phyloP scores from a whole-genome alignment of 1,140 invertebrate genomes.

The Pararge aegeria region DNA sequence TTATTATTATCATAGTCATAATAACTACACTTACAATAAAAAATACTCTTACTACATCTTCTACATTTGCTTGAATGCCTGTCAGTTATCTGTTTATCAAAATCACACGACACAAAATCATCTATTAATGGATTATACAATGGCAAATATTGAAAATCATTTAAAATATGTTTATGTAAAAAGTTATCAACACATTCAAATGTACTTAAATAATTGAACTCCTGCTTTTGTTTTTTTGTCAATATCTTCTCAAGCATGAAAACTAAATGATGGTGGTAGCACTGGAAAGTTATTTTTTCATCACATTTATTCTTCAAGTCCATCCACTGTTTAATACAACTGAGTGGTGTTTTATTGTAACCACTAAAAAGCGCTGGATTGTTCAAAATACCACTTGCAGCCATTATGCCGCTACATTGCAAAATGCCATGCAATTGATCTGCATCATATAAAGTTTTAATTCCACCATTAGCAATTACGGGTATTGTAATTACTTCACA shows the following conservation, averaged over 20 bases:
- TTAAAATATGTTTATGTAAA: conserved; percentile 81
- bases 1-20: conserved; percentile 53
- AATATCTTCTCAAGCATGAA: conserved; percentile 95
- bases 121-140: conserved; percentile 49
- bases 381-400: conserved; percentile 91
- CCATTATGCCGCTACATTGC: conserved; percentile 92
- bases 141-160: conserved; percentile 47
- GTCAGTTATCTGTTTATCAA: conserved; percentile 55
- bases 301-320: conserved; percentile 81
- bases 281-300: conserved; percentile 85
- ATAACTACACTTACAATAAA: conserved; percentile 59
- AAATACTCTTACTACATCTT: conserved; percentile 55
- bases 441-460: conserved; percentile 87
- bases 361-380: conserved; percentile 95
- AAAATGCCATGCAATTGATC: conserved; percentile 83
- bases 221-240: conserved; percentile 83
- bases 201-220: conserved; percentile 89
- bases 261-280: conserved; percentile 95
- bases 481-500: conserved; percentile 87
- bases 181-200: conserved; percentile 86
- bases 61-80: conserved; percentile 66
- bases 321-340: conserved; percentile 93
- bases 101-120: conserved; percentile 58
- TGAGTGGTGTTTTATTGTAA: conserved; percentile 83
- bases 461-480: conserved; percentile 95